These are phyloP conservation scores for Zygothrica quintamaculata DNA, from an alignment of 2,888 invertebrate species.

Conservation along the genomic window DNA sequence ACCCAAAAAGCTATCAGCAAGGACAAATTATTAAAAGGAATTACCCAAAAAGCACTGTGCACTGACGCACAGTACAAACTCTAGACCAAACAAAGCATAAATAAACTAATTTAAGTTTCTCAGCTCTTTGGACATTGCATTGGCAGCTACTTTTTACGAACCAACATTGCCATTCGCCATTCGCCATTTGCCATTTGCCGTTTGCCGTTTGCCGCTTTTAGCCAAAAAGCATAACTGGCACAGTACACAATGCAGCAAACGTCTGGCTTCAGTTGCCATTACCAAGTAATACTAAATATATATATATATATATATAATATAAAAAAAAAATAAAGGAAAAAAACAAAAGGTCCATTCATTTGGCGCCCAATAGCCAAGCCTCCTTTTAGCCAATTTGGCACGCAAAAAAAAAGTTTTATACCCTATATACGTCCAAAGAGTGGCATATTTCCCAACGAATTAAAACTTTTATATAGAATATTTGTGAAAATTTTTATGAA, in stretches of 20 bases:
- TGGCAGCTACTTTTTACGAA: conserved; percentile 15
- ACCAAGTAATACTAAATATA: background rate
- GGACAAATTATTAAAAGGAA: conserved; percentile 63
- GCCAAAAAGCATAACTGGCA: background rate
- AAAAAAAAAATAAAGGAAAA: background rate
- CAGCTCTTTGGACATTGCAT: conserved; percentile 32
- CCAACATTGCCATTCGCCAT: no score
- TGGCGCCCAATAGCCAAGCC: conserved; percentile 31
- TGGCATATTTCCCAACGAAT: background rate
- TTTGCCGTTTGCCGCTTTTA: no score
- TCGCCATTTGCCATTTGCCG: no score
- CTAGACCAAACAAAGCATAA: conserved; percentile 73
- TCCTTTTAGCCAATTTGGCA: conserved; percentile 61
- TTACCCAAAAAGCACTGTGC: conserved; percentile 53
- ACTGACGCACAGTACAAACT: conserved; percentile 26
- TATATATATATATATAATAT: no score
- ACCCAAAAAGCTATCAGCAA: conserved; percentile 49
- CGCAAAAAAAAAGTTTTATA: conserved; percentile 31
- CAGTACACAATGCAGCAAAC: conserved; percentile 27
- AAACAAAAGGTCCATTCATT: conserved; percentile 22
- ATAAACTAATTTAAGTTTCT: conserved; percentile 77
- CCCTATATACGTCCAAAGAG: background rate
- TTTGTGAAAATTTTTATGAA: no score
- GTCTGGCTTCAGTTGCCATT: conserved; percentile 38
- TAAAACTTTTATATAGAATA: no score